These are phyloP conservation scores for Morelia viridis DNA, from an alignment of 2,797 vertebrate genomes.

Conservation along the genomic window DNA sequence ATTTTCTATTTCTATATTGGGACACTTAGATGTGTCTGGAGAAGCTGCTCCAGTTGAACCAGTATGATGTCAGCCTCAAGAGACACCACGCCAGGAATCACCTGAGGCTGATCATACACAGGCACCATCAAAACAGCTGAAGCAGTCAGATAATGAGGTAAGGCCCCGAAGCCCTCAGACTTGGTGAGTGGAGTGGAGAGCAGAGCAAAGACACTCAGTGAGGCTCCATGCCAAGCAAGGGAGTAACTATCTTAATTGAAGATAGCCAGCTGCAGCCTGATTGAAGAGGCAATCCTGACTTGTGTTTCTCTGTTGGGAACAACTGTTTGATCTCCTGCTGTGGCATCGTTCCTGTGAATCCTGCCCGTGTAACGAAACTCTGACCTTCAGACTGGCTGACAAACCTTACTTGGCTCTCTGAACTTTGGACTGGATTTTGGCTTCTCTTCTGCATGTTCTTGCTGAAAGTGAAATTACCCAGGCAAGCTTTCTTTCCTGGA, in stretches of 20 bases:
- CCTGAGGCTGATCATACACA: no score
- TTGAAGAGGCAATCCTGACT: neutral
- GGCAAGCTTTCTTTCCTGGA: neutral
- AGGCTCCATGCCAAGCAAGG: neutral
- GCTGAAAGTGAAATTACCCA: neutral
- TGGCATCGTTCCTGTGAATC: neutral
- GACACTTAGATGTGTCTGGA: neutral
- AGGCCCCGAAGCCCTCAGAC: neutral
- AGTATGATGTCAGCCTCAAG: neutral
- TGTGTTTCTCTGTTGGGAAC: neutral
- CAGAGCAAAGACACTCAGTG: neutral
- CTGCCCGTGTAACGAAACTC: neutral
- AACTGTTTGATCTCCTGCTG: neutral
- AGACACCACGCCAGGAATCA: neutral
- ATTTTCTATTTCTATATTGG: neutral
- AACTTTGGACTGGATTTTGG: neutral
- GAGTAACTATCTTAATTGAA: neutral
- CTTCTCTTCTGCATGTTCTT: neutral
- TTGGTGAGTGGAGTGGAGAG: neutral
- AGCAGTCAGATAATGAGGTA: neutral
- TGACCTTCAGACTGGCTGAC: neutral
- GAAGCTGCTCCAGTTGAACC: neutral
- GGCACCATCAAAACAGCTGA: neutral
- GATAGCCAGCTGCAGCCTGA: neutral
- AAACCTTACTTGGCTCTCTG: neutral